A percentile compares a stretch with the other conserved stretches of the same genome.
These are phyloP conservation scores for Cerceris ruficornis DNA, from an alignment of 2,888 invertebrate species.

Conservation along the genomic window DNA sequence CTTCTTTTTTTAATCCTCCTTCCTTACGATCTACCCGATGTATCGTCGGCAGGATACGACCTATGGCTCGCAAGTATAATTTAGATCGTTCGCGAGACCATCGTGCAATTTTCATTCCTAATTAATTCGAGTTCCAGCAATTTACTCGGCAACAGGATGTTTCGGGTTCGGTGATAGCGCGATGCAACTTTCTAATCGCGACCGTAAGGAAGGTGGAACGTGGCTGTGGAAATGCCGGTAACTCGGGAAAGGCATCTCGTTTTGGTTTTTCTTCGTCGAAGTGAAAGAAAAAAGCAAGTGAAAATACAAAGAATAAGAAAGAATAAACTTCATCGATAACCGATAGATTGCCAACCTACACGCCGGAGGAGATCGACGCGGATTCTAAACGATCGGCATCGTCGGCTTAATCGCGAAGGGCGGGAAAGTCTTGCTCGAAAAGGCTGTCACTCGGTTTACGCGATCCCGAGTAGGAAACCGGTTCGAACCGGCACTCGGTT, in stretches of 20 bases:
- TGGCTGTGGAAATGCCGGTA: too few species aligned
- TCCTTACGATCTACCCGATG: slow-evolving; percentile 15
- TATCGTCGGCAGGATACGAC: slow-evolving; percentile 41
- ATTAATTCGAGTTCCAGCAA: slow-evolving; percentile 58
- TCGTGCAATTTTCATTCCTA: slow-evolving; percentile 53
- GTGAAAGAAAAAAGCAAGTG: too few species aligned
- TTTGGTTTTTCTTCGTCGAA: too few species aligned
- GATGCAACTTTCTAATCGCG: slow-evolving; percentile 64
- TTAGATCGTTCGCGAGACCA: slow-evolving; percentile 51
- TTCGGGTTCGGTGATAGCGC: slow-evolving; percentile 51
- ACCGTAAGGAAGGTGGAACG: slow-evolving; percentile 18
- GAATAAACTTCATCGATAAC: too few species aligned
- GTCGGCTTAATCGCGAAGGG: slow-evolving; percentile 48
- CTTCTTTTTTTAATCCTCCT: neutral
- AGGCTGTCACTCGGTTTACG: slow-evolving; percentile 65
- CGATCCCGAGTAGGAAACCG: slow-evolving; percentile 60
- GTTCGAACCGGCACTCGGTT: slow-evolving; percentile 60
- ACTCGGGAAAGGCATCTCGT: too few species aligned
- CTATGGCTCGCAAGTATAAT: slow-evolving; percentile 35
- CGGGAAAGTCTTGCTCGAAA: slow-evolving; percentile 56
- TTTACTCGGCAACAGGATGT: slow-evolving; percentile 59
- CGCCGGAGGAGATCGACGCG: neutral
- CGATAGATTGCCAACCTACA: too few species aligned
- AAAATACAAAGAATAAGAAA: too few species aligned
- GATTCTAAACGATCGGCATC: slow-evolving; percentile 43